phyloP scores from a whole-genome alignment of 2,113 vertebrate species.

The Lycaon pictus region DNA sequence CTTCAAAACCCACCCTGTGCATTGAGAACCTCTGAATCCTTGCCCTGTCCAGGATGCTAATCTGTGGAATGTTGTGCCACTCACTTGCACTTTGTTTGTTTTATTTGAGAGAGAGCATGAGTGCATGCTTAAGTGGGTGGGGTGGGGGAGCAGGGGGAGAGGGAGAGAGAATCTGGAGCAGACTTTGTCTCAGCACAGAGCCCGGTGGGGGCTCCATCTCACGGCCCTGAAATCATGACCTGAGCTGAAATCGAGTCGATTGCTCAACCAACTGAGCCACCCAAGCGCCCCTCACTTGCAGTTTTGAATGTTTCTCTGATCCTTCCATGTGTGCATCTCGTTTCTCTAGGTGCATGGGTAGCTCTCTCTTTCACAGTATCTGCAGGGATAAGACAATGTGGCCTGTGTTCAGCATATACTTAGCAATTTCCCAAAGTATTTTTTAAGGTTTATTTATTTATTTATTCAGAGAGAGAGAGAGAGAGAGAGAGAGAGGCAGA shows the following conservation, averaged over 20 bases:
- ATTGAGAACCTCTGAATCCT: background rate
- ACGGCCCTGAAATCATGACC: background rate
- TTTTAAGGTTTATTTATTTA: background rate
- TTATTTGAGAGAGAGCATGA: background rate
- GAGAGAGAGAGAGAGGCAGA: too few relatives aligned
- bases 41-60: background rate
- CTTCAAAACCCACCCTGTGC: background rate
- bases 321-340: background rate
- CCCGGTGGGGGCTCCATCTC: background rate
- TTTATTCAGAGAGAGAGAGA: too few relatives aligned
- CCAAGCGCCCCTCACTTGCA: background rate
- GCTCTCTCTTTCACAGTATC: background rate
- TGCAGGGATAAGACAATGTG: background rate
- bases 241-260: background rate
- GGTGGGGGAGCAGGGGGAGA: background rate
- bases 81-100: background rate
- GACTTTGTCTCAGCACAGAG: background rate
- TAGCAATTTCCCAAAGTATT: background rate
- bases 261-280: background rate
- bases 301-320: slow-evolving; percentile 5
- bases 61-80: background rate
- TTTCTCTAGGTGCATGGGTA: background rate
- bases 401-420: background rate
- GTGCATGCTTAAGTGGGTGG: background rate
- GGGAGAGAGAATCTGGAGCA: background rate